Conservation (phyloP, 2,113 vertebrate genomes). For the Dinomys branickii region DNA sequence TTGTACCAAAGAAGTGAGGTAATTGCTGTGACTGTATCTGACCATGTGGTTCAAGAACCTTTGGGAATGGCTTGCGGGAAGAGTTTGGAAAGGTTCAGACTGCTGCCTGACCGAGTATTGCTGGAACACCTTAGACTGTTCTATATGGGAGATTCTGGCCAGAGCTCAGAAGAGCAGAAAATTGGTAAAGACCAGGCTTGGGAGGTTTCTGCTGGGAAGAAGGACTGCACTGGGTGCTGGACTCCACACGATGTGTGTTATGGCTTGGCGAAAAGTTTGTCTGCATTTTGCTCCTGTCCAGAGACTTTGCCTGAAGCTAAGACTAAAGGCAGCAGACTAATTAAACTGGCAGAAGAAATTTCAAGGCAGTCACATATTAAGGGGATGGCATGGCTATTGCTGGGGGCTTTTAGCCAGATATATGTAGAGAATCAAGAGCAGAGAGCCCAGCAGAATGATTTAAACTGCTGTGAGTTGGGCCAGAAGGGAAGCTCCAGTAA, state of each 20-base stretch:
- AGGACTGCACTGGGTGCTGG: neutral
- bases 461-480: neutral
- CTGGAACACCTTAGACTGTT: neutral
- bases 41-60: neutral
- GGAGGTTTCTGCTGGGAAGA: neutral
- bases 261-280: neutral
- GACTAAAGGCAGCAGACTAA: neutral
- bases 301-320: neutral
- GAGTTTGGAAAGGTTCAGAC: neutral
- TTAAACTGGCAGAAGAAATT: neutral
- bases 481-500: neutral
- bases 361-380: neutral
- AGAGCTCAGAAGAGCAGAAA: neutral
- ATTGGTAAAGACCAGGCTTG: neutral
- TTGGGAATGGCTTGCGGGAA: neutral
- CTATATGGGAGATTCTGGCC: neutral
- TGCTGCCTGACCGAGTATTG: neutral
- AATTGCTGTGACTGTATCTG: neutral
- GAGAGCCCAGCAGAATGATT: neutral
- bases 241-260: neutral
- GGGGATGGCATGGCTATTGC: neutral
- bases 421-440: neutral
- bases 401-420: neutral
- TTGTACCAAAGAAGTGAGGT: neutral
- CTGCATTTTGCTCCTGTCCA: neutral